Conservation (phyloP, 2,113 vertebrate genomes). For the Antechinus stuartii region DNA sequence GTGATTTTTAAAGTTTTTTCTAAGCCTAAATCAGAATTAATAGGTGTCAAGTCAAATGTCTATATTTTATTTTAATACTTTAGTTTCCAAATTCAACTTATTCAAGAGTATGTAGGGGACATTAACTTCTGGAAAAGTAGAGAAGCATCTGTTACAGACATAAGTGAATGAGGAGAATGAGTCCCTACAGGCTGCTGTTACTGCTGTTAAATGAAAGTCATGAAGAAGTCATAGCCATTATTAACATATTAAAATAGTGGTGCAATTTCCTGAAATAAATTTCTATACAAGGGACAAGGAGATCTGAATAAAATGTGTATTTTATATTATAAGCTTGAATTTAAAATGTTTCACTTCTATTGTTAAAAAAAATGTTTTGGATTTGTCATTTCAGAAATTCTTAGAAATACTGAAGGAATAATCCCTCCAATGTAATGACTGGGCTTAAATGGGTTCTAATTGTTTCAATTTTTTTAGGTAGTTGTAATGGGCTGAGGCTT, state of each 20-base stretch:
- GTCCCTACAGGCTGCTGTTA: background rate
- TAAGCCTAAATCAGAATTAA: constrained; percentile 24
- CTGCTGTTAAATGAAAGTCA: constrained; percentile 64
- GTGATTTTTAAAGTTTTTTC: background rate
- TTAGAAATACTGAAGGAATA: background rate
- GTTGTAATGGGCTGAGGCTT: too few species aligned
- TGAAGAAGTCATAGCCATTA: constrained; percentile 63
- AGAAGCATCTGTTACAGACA: constrained; percentile 50
- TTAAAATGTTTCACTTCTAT: background rate
- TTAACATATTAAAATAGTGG: constrained; percentile 50
- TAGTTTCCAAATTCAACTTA: constrained; percentile 46
- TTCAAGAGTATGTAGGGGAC: constrained; percentile 54
- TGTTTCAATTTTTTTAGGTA: background rate
- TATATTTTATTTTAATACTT: constrained; percentile 11
- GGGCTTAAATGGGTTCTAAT: background rate
- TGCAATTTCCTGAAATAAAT: constrained; percentile 34
- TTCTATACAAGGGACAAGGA: background rate
- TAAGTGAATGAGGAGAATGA: constrained; percentile 64
- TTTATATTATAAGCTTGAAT: background rate
- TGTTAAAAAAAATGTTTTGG: background rate
- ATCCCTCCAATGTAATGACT: background rate
- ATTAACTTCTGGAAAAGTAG: constrained; percentile 56
- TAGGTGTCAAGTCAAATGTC: background rate
- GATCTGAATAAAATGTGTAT: background rate
- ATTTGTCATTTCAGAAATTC: background rate